Conservation (phyloP, 2,888 invertebrate genomes). For the Branchipolynoe longqiensis region DNA sequence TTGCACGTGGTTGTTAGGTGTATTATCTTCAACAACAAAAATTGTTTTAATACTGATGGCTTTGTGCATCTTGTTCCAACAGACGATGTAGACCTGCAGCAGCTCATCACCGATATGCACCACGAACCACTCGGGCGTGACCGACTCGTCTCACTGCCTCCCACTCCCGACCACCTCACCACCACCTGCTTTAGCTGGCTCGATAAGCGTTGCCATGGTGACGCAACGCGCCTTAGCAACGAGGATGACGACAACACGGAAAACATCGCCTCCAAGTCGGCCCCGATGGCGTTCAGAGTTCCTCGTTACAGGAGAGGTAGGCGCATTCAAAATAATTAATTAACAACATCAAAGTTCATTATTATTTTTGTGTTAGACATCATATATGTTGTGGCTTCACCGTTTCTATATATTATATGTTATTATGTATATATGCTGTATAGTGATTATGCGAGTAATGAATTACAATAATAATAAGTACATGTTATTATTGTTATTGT, state of each 20-base stretch:
- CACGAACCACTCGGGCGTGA: background rate
- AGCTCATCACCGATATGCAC: constrained; percentile 21
- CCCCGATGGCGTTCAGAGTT: background rate
- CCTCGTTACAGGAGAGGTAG: constrained; percentile 12
- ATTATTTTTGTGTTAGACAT: too few relatives aligned
- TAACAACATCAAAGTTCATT: too few relatives aligned
- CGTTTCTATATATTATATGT: too few relatives aligned
- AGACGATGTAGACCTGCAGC: constrained; percentile 46
- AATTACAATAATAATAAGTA: too few relatives aligned
- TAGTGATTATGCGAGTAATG: too few relatives aligned
- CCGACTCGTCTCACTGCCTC: background rate
- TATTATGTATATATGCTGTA: too few relatives aligned
- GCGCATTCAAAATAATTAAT: too few relatives aligned
- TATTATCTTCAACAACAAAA: too few relatives aligned
- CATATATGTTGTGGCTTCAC: too few relatives aligned
- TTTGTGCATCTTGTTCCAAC: background rate
- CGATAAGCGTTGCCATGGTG: constrained; percentile 7
- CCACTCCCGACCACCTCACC: constrained; percentile 24
- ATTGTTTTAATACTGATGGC: too few relatives aligned
- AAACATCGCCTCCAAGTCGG: background rate
- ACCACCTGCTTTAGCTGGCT: constrained; percentile 48
- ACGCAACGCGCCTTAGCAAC: background rate
- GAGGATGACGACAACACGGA: background rate
- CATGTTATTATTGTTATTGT: too few relatives aligned
- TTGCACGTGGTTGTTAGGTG: too few relatives aligned